Conservation (phyloP, 2,113 vertebrate species). For the Alectura lathami region DNA sequence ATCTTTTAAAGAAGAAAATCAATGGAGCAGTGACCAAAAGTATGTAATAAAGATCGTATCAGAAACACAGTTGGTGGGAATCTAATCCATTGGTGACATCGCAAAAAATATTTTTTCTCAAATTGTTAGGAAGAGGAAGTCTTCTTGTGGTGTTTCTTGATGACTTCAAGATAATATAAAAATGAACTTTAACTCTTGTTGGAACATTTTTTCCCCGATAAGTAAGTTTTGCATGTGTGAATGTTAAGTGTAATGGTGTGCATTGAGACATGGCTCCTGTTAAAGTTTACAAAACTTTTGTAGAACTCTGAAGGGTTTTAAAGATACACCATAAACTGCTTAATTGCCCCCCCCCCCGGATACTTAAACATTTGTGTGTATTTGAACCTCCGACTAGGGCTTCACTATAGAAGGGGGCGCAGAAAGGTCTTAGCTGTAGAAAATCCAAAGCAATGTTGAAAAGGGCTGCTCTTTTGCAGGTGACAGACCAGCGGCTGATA, state of each 20-base stretch:
- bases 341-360: accelerated
- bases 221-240: background rate
- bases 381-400: background rate
- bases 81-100: background rate
- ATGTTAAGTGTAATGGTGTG: background rate
- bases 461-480: background rate
- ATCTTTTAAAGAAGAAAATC: background rate
- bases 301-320: background rate
- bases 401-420: background rate
- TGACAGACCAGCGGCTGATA: background rate
- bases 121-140: background rate
- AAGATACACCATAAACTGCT: background rate
- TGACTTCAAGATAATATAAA: background rate
- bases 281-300: background rate
- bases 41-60: background rate
- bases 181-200: background rate
- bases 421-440: background rate
- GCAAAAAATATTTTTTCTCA: background rate
- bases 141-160: background rate
- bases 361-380: background rate
- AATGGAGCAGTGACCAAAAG: background rate
- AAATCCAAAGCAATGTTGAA: background rate
- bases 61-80: background rate
- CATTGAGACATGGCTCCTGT: background rate
- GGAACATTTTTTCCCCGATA: background rate